Evolutionary conservation across 2,113 vertebrate species (phyloP), one percentile per base, ranked within the genome.

Genomic region (Todiramphus saurophagus): DNA sequence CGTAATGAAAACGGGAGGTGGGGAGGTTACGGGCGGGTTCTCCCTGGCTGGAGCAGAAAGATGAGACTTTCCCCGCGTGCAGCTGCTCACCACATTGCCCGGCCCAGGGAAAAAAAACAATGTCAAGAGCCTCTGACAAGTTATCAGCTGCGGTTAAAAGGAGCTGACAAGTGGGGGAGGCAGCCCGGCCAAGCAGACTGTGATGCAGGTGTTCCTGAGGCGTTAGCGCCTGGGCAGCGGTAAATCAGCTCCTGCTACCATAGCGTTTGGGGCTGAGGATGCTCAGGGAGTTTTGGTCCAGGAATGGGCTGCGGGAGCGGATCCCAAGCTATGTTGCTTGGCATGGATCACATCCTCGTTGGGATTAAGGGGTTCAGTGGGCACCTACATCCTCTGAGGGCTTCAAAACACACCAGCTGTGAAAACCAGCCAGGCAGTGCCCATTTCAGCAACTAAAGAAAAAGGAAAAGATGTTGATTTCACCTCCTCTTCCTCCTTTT

Each of bases 21-120:
- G 78, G 33, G 91, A 84, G 97, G 95, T 83, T 96, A 93, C 10
- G 9, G 94, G 63, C 63, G 74, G 92, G 93, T 90, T 92, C 96
- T 96, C 93, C 96, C 92, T 28, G 96, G 94, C 95, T 59, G 84
- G 62, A 41, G 91, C 75, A 94, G 97, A 97, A 97, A 97, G 83
- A 96, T 64, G 96, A 97, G 96, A 76, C 80, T 91, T 58, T 90
- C 92, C 95, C 96, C 56, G 28, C 3, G 5, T 24, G 96, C 98
- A 98, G 98, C 98, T 98, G 98, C 97, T 98, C 35, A 10, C 48
- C 66, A 33, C 69, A 62, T 60, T 72, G 96, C 96, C 96, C 89
- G 13, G 27, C 50, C 6, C 10, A 0, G 30, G 86, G 59, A 10
- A 35, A 16, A 35, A 16, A 17, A 62, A 67, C n/a, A 27, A 48